phyloP scores from a whole-genome alignment of 2,888 invertebrate genomes.

The Scrobipalpa atriplicella region DNA sequence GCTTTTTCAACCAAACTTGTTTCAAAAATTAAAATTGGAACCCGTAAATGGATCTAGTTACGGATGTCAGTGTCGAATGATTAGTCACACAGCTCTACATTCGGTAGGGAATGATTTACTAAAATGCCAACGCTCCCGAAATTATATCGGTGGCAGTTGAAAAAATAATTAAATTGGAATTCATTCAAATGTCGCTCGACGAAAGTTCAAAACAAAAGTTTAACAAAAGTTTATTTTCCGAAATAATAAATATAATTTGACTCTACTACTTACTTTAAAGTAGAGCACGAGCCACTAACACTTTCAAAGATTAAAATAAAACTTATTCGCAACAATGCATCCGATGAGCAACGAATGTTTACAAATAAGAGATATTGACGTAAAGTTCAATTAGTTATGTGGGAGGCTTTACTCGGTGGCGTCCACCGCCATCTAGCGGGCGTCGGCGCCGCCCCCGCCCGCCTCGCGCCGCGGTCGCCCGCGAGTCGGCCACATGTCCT shows the following conservation, averaged over 20 bases:
- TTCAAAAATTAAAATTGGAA: constrained; percentile 54
- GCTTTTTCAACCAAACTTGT: constrained; percentile 64
- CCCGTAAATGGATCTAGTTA: constrained; percentile 50
- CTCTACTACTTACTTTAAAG: not conserved
- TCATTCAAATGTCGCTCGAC: not conserved
- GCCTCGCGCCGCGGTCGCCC: constrained; percentile 49
- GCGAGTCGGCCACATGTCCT: constrained; percentile 65
- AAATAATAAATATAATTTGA: not conserved
- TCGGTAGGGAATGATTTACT: constrained; percentile 24
- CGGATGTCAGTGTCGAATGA: constrained; percentile 50
- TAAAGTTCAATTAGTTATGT: constrained; percentile 76
- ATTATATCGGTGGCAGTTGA: not conserved
- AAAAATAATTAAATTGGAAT: constrained; percentile 2
- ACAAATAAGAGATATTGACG: constrained; percentile 75
- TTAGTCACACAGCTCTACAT: constrained; percentile 46
- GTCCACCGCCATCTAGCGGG: constrained; percentile 78
- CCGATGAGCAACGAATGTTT: constrained; percentile 36
- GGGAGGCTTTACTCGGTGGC: constrained; percentile 76
- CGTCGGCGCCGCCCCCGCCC: constrained; percentile 74
- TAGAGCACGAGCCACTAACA: not conserved
- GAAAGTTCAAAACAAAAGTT: not conserved
- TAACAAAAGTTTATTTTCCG: not conserved
- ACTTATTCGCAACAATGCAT: constrained; percentile 36
- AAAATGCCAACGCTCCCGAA: constrained; percentile 25
- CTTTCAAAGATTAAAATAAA: not conserved